Base-by-base conservation (phyloP, 2,797 vertebrate genomes). In the Ispidina lecontei region DNA sequence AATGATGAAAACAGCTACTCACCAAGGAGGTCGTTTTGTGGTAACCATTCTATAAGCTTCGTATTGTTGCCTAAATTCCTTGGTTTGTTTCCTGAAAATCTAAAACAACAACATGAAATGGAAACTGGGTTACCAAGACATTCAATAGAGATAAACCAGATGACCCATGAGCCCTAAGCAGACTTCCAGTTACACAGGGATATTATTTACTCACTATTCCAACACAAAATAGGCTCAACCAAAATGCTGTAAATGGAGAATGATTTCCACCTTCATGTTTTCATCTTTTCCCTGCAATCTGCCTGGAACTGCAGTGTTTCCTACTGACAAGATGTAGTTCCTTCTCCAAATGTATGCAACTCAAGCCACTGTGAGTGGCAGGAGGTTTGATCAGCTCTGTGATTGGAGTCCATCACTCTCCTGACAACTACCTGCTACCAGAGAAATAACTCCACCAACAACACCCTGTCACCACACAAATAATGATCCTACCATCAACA, bases 1-100 rank as follows among this genome's bases (percentile, higher is more conserved):
- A n/a, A 69, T n/a, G 10, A 60, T 13, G 19, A 71, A 8, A 87
- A 73, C 2, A n/a, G 39, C 43, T 58, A 97, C 98, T 98, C 94
- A 99, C 99, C 99, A 86, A 99, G 97, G 77, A 99, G 97, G 95
- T 99, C 99, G 14, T 99, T 99, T 95, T 99, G 99, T 29, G 99
- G 99, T 98, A 99, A 97, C 99, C 99, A 99, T 62, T 99, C 99
- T 91, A 99, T 98, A 46, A 99, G 99, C 95, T 99, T 99, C 18
- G 99, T 99, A 96, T 99, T 99, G 97, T 98, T 99, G 87, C 99
- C 99, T 76, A 99, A 98, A 97, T 99, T 99, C 96, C 96, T 98
- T 51, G 99, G 99, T 87, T 98, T 98, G 68, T 98, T 98, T 95
- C 99, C 99, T 81, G 99, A 99, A 98, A 99, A 99, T 96, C 99